phyloP scores from a whole-genome alignment of 1,140 invertebrate genomes.

The Campodea augens region DNA sequence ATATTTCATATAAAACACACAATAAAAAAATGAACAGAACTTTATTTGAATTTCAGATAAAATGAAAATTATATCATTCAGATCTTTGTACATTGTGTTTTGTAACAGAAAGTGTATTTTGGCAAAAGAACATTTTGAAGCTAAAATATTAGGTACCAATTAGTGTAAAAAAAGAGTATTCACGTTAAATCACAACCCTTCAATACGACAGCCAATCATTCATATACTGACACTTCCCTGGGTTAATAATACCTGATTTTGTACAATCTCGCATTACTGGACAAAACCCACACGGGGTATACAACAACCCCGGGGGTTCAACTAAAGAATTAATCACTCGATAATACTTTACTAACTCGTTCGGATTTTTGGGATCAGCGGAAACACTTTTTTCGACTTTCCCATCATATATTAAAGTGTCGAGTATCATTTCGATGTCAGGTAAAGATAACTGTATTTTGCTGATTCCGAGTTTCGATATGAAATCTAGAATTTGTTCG shows the following conservation, averaged over 20 bases:
- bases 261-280: slow-evolving; percentile 55
- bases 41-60: no score
- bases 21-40: no score
- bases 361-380: background rate
- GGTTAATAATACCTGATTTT: slow-evolving; percentile 56
- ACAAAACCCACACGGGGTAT: slow-evolving; percentile 78
- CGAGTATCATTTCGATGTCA: slow-evolving; percentile 80
- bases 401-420: slow-evolving; percentile 83
- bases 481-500: slow-evolving; percentile 75
- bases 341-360: slow-evolving; percentile 38
- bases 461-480: slow-evolving; percentile 76
- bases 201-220: slow-evolving; percentile 72
- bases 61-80: no score
- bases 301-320: slow-evolving; percentile 50
- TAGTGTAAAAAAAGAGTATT: no score
- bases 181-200: no score
- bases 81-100: no score
- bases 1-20: no score
- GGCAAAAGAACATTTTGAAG: no score
- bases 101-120: no score
- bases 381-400: slow-evolving; percentile 59
- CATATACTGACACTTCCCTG: slow-evolving; percentile 66
- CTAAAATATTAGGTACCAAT: no score
- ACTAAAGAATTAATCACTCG: slow-evolving; percentile 50
- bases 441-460: slow-evolving; percentile 70